These are phyloP conservation scores for Alosa alosa DNA, from an alignment of 2,113 vertebrate genomes.

Conservation along the genomic window DNA sequence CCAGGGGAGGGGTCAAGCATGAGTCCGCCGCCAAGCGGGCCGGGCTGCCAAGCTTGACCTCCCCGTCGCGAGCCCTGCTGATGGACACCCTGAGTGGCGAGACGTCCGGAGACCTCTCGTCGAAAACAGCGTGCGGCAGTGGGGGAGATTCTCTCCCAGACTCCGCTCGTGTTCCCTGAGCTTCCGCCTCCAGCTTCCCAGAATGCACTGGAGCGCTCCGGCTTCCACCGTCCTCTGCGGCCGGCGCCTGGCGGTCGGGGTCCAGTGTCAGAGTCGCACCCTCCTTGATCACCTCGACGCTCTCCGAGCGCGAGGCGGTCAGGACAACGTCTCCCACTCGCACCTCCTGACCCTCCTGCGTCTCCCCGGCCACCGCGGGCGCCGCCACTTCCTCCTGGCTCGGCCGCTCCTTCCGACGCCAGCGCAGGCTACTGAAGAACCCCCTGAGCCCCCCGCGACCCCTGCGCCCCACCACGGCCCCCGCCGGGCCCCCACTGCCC, in stretches of 20 bases:
- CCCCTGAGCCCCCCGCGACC: conserved; percentile 86
- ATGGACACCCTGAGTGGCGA: conserved; percentile 52
- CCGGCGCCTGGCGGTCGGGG: conserved; percentile 68
- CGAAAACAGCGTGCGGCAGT: conserved; percentile 43
- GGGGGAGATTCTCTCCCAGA: neutral
- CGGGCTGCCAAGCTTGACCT: conserved; percentile 51
- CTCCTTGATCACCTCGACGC: conserved; percentile 73
- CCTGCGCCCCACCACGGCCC: conserved; percentile 76
- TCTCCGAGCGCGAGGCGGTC: conserved; percentile 72
- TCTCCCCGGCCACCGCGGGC: conserved; percentile 74
- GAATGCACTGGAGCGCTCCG: conserved; percentile 44
- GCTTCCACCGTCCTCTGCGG: conserved; percentile 54
- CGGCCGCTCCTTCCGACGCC: conserved; percentile 80
- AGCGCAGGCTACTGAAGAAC: conserved; percentile 88
- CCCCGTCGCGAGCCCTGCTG: conserved; percentile 31
- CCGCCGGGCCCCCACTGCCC: conserved; percentile 65
- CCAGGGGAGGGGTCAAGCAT: conserved; percentile 72
- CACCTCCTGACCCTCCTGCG: conserved; percentile 58
- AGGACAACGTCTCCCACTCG: conserved; percentile 60
- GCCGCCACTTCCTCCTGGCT: conserved; percentile 65
- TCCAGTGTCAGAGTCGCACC: conserved; percentile 70
- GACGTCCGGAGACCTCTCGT: conserved; percentile 54
- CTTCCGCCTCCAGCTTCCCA: conserved; percentile 50
- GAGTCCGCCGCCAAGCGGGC: conserved; percentile 55
- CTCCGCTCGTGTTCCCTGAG: conserved; percentile 26